Evolutionary conservation across 2,888 invertebrate species (phyloP), one percentile per base, ranked within the genome.

Genomic region (Polymixis lichenea): DNA sequence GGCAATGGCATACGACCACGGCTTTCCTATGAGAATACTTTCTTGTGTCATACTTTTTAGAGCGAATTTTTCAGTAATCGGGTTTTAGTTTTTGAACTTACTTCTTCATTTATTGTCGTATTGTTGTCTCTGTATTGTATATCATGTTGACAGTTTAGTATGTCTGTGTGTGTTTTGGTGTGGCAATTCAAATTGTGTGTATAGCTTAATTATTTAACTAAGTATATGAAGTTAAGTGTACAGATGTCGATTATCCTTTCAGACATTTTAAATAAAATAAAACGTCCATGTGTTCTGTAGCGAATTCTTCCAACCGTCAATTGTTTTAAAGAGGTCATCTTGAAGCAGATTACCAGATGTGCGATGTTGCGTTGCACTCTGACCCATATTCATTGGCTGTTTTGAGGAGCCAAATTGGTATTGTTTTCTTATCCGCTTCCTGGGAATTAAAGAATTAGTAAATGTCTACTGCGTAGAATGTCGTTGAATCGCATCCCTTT

Each of bases 141-240:
- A 15, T 7, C 7, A 11, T 71, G 67, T n/a, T 71, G 78, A 15
- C 4, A 43, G 46, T 60, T 58, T 9, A n/a, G 69, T 81, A 69
- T 78, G 79, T 25, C 56, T 53, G n/a, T 65, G 43, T 69, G 25
- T 9, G 38, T 38, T 67, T 77, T 2, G 32, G 1, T 32, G 32
- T 32, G 32, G 4, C 32, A 2, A 32, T 32, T 32, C 32, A 32
- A 32, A 32, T 32, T 32, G 32, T 32, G 32, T 32, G 32, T 32
- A 32, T 32, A 32, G 32, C 32, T 32, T 32, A 32, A 32, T 38
- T 38, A 38, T 38, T 38, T 38, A 38, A 3, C 3, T 38, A 38
- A 38, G 32, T 32, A 38, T 5, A 38, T 1, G 9, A 38, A 38
- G 8, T 22, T 32, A 32, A 15, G 22, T 32, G 8, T 38, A n/a